Conservation (phyloP, 2,797 vertebrate genomes). For the Steatocranus sp. region DNA sequence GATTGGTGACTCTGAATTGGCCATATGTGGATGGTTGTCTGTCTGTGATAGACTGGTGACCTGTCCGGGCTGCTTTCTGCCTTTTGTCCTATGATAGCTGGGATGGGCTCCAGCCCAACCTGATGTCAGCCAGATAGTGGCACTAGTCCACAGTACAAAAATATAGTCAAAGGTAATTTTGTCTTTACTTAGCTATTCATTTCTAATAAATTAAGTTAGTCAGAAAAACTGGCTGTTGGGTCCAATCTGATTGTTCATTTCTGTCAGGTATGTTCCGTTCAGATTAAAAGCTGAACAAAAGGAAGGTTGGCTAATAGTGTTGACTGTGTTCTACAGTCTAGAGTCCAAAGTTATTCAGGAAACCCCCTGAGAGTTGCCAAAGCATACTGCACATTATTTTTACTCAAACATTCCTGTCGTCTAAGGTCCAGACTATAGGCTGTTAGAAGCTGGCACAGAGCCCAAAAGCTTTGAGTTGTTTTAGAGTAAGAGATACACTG, state of each 20-base stretch:
- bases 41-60: not conserved
- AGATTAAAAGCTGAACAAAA: not conserved
- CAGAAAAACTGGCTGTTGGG: not conserved
- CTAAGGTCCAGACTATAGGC: not conserved
- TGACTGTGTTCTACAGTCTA: not conserved
- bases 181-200: not conserved
- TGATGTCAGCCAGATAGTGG: not conserved
- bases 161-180: not conserved
- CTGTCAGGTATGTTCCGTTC: not conserved
- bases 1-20: not conserved
- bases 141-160: not conserved
- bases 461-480: constrained; percentile 13
- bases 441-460: constrained; percentile 9
- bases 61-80: rapidly evolving
- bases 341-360: constrained; percentile 9
- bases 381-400: constrained; percentile 6
- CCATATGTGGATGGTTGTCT: not conserved
- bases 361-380: constrained; percentile 12
- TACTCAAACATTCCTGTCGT: not conserved
- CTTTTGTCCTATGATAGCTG: not conserved
- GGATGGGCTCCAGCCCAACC: not conserved
- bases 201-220: not conserved
- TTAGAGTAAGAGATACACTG: not conserved
- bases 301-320: not conserved
- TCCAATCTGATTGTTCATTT: not conserved